phyloP scores from a whole-genome alignment of 2,797 vertebrate species.

The Falco biarmicus region DNA sequence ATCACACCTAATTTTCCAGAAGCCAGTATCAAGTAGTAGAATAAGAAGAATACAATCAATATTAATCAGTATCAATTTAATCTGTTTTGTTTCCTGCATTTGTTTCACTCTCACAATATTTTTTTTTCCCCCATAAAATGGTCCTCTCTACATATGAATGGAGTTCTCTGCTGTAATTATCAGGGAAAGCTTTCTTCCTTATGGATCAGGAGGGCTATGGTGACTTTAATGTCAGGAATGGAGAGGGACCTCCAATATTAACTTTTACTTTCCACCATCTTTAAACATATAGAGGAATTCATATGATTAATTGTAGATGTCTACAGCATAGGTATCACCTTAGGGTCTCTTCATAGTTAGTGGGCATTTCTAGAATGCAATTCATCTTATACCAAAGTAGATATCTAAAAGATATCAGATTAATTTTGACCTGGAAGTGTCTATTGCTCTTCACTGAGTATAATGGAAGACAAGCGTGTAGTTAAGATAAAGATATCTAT shows the following conservation, averaged over 20 bases:
- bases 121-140: accelerated
- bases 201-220: background rate
- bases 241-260: background rate
- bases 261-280: background rate
- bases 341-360: background rate
- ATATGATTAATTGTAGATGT: background rate
- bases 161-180: background rate
- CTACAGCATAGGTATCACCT: background rate
- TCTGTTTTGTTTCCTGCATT: background rate
- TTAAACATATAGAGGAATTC: background rate
- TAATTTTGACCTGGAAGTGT: background rate
- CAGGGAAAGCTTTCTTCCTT: background rate
- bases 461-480: background rate
- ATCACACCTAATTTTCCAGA: background rate
- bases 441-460: background rate
- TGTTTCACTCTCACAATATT: background rate
- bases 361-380: background rate
- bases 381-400: background rate
- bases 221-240: background rate
- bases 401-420: background rate
- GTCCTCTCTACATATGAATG: background rate
- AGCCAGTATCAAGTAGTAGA: background rate
- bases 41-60: background rate
- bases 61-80: background rate
- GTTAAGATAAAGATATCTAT: background rate